Evolutionary conservation across 2,113 vertebrate species (phyloP).

Genomic region (Myotis lucifugus): DNA sequence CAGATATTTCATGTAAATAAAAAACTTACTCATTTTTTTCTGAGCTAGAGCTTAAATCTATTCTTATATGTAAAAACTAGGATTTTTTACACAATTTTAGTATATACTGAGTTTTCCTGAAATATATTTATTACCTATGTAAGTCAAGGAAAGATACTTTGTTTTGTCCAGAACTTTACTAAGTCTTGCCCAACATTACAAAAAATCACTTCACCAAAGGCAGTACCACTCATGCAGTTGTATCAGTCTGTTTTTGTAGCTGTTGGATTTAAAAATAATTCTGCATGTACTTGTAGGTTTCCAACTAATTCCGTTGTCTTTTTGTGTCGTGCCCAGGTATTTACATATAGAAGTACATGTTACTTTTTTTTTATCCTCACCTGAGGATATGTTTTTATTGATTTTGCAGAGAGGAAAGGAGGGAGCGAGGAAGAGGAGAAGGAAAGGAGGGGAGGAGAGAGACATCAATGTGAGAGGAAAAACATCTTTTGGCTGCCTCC

Average conservation of each 20-base stretch:
- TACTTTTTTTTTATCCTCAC: neutral
- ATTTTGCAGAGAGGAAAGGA: neutral
- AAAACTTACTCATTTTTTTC: neutral
- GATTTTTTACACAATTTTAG: neutral
- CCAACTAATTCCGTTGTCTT: neutral
- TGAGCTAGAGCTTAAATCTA: neutral
- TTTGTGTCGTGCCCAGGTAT: neutral
- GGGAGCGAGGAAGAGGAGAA: neutral
- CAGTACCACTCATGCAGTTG: neutral
- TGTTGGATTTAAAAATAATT: conserved; percentile 48
- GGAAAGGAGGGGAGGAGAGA: neutral
- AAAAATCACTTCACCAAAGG: neutral
- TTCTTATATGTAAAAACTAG: neutral
- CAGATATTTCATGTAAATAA: conserved; percentile 21
- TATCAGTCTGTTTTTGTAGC: neutral
- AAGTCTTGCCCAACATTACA: conserved; percentile 28
- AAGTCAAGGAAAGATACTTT: neutral
- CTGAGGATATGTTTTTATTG: neutral
- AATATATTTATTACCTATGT: neutral
- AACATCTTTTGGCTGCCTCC: neutral
- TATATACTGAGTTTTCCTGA: neutral
- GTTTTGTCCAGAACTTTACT: conserved; percentile 21
- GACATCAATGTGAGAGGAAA: neutral
- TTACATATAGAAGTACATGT: neutral
- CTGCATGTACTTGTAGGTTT: neutral